Evolutionary conservation across 2,888 invertebrate species (phyloP), one percentile per base, ranked within the genome.

Genomic region (Ochropleura plecta): DNA sequence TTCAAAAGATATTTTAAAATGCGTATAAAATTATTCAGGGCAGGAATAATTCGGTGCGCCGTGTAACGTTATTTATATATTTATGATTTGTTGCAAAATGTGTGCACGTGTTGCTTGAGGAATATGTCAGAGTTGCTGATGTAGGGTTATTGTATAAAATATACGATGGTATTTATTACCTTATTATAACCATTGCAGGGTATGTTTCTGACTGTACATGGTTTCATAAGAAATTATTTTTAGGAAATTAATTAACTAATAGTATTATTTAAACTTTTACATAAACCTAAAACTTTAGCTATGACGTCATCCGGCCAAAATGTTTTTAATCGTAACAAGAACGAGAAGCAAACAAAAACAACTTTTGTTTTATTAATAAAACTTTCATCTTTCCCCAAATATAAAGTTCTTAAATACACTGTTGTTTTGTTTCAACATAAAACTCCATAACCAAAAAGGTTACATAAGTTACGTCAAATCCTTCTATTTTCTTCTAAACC

Each of bases 21-120:
- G 96, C 95, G 96, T 96, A 96, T 95, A 95, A 96, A 95, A 95
- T 95, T 95, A 96, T 96, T 94, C 94, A 94, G 95, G 93, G 96
- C 95, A 95, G 93, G 94, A 94, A 94, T 96, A 95, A 96, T 96
- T 94, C 91, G 93, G 91, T 92, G 91, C 86, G 91, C 90, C 88
- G 86, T 89, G 91, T 90, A 90, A 92, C 93, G 30, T 93, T 93
- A 92, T 94, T 94, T 92, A 93, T 93, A 92, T 92, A 92, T 87
- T 86, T 86, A 82, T 88, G 88, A 86, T 89, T 83, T 90, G 86
- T 88, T 90, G 92, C 91, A 90, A 92, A 92, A 89, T 88, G 80
- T 80, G 88, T 93, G 92, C 95, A 94, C 95, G 95, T 95, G 95
- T 93, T 93, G 53, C 70, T 76, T 73, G 69, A 78, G 60, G 18